Percentiles rank a stretch among this genome's conserved stretches.
These are phyloP conservation scores for Psylliodes chrysocephalus DNA, from an alignment of 2,888 invertebrate genomes.

Conservation along the genomic window DNA sequence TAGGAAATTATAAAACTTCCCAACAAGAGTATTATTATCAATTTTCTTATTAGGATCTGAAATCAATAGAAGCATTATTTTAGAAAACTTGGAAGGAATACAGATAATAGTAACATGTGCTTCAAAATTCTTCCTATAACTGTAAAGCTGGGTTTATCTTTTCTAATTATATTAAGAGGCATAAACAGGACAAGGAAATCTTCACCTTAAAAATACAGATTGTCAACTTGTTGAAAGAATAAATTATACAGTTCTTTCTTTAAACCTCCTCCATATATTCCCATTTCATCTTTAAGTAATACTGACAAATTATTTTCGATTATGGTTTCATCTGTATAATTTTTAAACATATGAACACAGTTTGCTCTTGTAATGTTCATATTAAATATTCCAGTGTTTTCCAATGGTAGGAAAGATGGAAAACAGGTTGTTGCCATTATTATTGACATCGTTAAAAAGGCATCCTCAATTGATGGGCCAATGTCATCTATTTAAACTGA, in stretches of 20 bases:
- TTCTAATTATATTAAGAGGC: conserved; percentile 12
- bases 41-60: conserved; percentile 3
- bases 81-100: conserved; percentile 16
- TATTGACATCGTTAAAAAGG: background rate
- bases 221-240: conserved; percentile 17
- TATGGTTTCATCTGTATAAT: conserved; percentile 9
- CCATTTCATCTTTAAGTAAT: conserved; percentile 9
- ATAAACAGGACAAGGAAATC: conserved; percentile 18
- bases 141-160: conserved; percentile 1
- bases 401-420: background rate
- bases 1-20: conserved; percentile 7
- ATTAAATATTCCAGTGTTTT: background rate
- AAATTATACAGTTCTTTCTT: conserved; percentile 22
- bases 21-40: background rate
- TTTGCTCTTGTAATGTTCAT: background rate
- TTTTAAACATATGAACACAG: conserved; percentile 2
- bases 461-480: background rate
- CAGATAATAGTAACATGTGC: conserved; percentile 18
- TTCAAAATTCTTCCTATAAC: conserved; percentile 14
- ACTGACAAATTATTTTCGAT: conserved; percentile 7
- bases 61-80: background rate
- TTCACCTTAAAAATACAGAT: conserved; percentile 5
- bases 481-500: background rate
- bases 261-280: conserved; percentile 15
- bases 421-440: background rate